phyloP scores from a whole-genome alignment of 2,888 invertebrate genomes.

The Gryllus longicercus region DNA sequence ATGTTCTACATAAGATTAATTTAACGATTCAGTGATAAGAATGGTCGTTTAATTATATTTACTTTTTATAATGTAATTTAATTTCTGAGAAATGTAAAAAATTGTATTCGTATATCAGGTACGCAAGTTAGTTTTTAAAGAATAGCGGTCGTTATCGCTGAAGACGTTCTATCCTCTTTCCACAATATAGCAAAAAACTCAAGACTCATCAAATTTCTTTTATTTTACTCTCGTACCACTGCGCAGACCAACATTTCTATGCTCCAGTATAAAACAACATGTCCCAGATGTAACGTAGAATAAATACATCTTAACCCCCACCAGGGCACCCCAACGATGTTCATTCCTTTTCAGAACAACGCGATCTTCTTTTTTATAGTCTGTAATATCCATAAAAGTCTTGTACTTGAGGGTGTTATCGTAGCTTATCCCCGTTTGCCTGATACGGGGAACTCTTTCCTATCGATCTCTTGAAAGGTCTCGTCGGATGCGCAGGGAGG shows the following conservation, averaged over 20 bases:
- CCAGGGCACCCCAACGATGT: neutral
- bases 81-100: too few relatives aligned
- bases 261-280: neutral
- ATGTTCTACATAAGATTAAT: too few relatives aligned
- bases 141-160: too few relatives aligned
- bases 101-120: too few relatives aligned
- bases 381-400: conserved; percentile 17
- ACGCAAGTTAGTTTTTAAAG: too few relatives aligned
- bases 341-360: conserved; percentile 11
- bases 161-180: neutral
- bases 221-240: neutral
- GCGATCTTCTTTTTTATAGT: conserved; percentile 9
- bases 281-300: neutral
- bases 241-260: neutral
- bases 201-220: neutral
- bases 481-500: too few relatives aligned
- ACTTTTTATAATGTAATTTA: too few relatives aligned
- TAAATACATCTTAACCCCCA: conserved; percentile 10
- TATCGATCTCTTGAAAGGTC: too few relatives aligned
- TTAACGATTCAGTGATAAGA: too few relatives aligned
- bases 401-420: conserved; percentile 1
- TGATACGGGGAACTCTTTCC: neutral
- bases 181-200: neutral
- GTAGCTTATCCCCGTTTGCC: conserved; percentile 8
- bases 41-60: too few relatives aligned